Conservation (phyloP, 37 sponge, comb jelly and placozoan genomes). For the Amphimedon queenslandica region DNA sequence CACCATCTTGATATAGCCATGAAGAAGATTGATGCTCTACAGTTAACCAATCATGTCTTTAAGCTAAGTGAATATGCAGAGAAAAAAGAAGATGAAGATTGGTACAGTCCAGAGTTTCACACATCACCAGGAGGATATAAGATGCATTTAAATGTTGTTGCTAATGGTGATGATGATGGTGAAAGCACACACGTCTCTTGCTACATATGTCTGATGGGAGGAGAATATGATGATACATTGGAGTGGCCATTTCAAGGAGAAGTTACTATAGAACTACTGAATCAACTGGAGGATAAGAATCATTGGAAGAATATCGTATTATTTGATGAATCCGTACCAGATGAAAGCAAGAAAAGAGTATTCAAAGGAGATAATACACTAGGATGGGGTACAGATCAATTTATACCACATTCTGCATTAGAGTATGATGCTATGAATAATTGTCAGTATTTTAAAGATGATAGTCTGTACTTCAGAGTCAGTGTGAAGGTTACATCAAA, state of each 20-base stretch:
- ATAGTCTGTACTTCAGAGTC: slow-evolving; percentile 11
- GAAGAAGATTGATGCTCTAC: not conserved
- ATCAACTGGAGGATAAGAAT: not conserved
- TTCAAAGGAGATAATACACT: not conserved
- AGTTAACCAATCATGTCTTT: not conserved
- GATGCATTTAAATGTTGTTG: not conserved
- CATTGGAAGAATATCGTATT: not conserved
- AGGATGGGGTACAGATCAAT: not conserved
- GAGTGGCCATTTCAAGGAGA: not conserved
- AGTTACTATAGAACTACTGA: not conserved
- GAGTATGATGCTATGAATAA: not conserved
- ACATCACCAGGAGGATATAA: not conserved
- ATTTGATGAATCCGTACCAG: not conserved
- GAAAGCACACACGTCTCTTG: not conserved
- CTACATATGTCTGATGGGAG: not conserved
- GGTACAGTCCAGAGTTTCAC: not conserved
- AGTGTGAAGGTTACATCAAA: not conserved
- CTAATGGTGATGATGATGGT: not conserved
- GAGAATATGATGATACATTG: not conserved
- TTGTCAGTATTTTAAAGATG: slow-evolving; percentile 11
- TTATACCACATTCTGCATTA: slow-evolving; percentile 1
- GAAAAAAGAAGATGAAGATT: not conserved
- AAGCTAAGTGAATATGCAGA: not conserved
- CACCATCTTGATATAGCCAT: not conserved
- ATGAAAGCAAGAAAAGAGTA: not conserved